Percentiles rank a stretch among this genome's conserved stretches.
Evolutionary conservation across 2,888 invertebrate genomes (phyloP).

Genomic region (Malachius bipustulatus): DNA sequence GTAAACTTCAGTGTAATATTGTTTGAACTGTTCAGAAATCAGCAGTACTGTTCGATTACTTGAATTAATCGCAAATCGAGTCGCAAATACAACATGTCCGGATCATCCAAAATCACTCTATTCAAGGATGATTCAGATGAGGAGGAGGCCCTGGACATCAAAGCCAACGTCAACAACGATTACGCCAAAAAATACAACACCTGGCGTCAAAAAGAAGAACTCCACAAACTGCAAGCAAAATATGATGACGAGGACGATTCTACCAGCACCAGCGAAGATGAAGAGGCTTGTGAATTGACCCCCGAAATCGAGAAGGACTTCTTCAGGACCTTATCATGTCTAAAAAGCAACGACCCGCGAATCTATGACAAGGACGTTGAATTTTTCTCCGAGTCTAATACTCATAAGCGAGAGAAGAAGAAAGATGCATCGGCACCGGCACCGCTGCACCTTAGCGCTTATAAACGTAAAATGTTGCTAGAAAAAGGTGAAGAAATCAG

Average conservation of each 20-base stretch:
- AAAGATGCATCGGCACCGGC: conserved; percentile 40
- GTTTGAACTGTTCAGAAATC: too few relatives aligned
- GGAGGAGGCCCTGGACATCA: conserved; percentile 43
- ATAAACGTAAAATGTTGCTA: conserved; percentile 62
- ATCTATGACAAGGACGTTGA: conserved; percentile 66
- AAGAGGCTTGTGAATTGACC: conserved; percentile 46
- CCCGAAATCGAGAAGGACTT: conserved; percentile 74
- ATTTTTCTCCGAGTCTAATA: conserved; percentile 45
- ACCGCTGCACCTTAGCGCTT: conserved; percentile 61
- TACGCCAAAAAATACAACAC: conserved; percentile 76
- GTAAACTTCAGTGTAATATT: too few relatives aligned
- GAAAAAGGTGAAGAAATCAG: conserved; percentile 52
- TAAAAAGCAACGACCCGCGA: conserved; percentile 70
- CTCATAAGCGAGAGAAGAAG: conserved; percentile 13
- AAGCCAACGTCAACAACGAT: conserved; percentile 60
- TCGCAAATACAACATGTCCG: too few relatives aligned
- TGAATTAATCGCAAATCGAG: too few relatives aligned
- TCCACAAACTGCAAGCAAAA: conserved; percentile 72
- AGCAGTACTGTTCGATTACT: too few relatives aligned
- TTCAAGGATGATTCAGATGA: conserved; percentile 45
- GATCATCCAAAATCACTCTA: too few relatives aligned
- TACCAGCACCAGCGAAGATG: conserved; percentile 50
- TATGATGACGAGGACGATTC: conserved; percentile 50
- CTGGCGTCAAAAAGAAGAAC: conserved; percentile 77
- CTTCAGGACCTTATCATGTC: conserved; percentile 67